Evolutionary conservation across 2,888 invertebrate species (phyloP).

Genomic region (Branchellion lobata): DNA sequence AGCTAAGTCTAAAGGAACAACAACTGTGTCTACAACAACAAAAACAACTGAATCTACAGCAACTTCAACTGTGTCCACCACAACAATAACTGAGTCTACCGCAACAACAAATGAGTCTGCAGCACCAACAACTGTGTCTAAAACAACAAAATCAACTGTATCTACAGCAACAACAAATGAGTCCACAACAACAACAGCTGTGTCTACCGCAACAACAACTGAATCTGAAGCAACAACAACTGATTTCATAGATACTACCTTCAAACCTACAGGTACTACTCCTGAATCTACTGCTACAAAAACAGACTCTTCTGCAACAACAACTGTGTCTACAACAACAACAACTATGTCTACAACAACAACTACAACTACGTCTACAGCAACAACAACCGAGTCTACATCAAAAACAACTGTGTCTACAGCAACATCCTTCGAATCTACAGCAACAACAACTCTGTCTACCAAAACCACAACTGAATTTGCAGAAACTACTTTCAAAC

Average conservation of each 20-base stretch:
- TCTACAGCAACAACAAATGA: neutral
- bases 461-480: neutral
- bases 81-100: neutral
- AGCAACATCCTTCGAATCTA: neutral
- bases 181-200: neutral
- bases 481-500: neutral
- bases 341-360: neutral
- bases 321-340: neutral
- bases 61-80: neutral
- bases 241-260: neutral
- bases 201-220: neutral
- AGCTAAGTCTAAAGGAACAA: neutral
- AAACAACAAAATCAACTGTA: neutral
- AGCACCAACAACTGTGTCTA: neutral
- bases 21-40: conserved; percentile 1
- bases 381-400: neutral
- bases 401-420: neutral
- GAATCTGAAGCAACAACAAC: neutral
- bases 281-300: neutral
- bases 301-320: neutral
- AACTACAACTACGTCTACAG: neutral
- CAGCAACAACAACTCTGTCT: neutral
- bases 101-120: neutral
- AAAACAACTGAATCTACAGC: neutral
- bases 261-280: neutral